Conservation (phyloP, 2,797 vertebrate genomes). For the Aplochiton taeniatus region DNA sequence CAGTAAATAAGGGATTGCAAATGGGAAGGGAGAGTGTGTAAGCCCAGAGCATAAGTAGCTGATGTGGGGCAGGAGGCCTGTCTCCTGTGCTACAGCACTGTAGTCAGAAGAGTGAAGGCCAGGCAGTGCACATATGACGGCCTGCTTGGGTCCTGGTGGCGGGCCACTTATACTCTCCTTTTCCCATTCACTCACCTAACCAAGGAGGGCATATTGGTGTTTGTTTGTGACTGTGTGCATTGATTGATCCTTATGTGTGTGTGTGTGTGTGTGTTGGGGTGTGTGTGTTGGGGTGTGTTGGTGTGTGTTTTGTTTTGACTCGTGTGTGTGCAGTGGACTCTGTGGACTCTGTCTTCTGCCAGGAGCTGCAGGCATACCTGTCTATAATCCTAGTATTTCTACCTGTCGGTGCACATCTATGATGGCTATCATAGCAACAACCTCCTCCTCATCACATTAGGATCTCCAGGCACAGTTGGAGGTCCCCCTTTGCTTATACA, state of each 20-base stretch:
- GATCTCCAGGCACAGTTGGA: too few species aligned
- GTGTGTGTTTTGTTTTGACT: too few species aligned
- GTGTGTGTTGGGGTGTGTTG: neutral
- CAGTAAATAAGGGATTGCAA: neutral
- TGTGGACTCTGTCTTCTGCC: too few species aligned
- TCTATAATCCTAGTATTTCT: too few species aligned
- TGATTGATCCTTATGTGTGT: neutral
- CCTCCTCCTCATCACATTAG: too few species aligned
- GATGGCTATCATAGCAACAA: too few species aligned
- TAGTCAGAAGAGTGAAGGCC: neutral
- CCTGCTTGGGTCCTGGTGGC: too few species aligned
- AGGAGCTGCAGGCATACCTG: too few species aligned
- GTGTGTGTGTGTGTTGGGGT: neutral
- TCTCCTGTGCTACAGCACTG: neutral
- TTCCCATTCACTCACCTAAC: neutral
- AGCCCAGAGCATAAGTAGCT: conserved; percentile 3
- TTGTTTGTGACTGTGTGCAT: conserved; percentile 1
- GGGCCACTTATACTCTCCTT: too few species aligned
- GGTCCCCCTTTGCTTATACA: too few species aligned
- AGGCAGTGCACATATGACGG: neutral
- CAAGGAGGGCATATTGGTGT: neutral
- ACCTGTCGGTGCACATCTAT: too few species aligned
- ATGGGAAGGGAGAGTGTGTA: neutral
- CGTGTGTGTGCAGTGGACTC: too few species aligned
- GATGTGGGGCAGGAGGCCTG: neutral